Evolutionary conservation across 2,113 vertebrate genomes (phyloP), one percentile per base, ranked within the genome.

Genomic region (Chrysemys picta): DNA sequence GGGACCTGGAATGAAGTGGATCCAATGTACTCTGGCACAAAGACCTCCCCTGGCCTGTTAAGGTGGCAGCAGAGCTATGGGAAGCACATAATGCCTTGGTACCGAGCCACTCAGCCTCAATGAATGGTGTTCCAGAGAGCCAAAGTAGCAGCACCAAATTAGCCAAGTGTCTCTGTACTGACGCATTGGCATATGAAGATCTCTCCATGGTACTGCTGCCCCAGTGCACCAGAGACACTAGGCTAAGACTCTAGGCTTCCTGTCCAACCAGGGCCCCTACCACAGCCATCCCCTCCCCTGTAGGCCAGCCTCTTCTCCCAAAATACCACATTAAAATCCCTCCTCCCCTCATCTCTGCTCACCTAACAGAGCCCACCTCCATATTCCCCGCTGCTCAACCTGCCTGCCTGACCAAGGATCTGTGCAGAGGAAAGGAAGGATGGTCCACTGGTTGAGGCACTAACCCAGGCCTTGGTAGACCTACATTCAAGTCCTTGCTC

Each of bases 161-260:
- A n/a, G 35, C 31, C 62, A 69, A 38, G 65, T 38, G n/a, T 72
- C 65, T 21, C n/a, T 72, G 65, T 22, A n/a, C n/a, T 72, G 38
- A 47, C 0, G 2, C 8, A 19, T 13, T 4, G 1, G 25, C 6
- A 8, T 22, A 57, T 10, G 49, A 88, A 91, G 52, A 85, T 14
- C 24, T 62, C 42, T 79, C 16, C 49, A 27, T 12, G 78, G 49
- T 21, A 50, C 35, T 82, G 62, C 62, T 35, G 25, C 19, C 80
- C 54, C 0, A 0, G 29, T 17, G 27, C 29, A 52, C 53, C 8
- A 50, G 76, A 88, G 78, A 31, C 1, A 24, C 4, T 38, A 17
- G 35, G 65, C n/a, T 38, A 38, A 72, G n/a, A 72, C 9, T 21
- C 17, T 38, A 72, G 65, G 19, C 0, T 0, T 1, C 80, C 45